Evolutionary conservation across 2,113 vertebrate genomes (phyloP).

Genomic region (Varanus komodoensis): DNA sequence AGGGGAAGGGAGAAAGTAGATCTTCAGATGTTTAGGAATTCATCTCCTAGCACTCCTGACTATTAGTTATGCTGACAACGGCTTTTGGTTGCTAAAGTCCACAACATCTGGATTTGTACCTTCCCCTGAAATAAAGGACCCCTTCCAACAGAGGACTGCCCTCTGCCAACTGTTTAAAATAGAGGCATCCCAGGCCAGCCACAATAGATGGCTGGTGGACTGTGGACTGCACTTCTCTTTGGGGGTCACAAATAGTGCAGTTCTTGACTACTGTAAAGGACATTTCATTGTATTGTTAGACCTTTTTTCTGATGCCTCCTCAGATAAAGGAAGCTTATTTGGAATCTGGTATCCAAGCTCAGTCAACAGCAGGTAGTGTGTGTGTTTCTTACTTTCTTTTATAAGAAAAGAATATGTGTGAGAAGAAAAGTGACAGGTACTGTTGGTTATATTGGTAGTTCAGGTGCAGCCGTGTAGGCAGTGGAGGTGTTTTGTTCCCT

Average conservation of each 20-base stretch:
- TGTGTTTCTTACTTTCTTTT: background rate
- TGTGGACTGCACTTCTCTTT: background rate
- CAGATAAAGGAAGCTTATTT: background rate
- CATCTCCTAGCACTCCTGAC: no score
- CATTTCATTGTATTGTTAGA: background rate
- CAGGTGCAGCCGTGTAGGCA: conserved; percentile 48
- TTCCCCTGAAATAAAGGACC: no score
- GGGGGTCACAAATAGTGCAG: background rate
- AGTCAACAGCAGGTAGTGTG: conserved; percentile 46
- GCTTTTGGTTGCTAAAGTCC: no score
- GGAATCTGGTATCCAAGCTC: conserved; percentile 17
- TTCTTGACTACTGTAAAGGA: background rate
- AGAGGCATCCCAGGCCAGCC: background rate
- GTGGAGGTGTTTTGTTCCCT: background rate
- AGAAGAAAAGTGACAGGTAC: conserved; percentile 48
- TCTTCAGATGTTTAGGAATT: no score
- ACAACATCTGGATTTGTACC: no score
- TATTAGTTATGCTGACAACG: no score
- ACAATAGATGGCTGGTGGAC: background rate
- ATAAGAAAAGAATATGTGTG: conserved; percentile 46
- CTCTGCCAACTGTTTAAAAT: background rate
- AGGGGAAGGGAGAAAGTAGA: no score
- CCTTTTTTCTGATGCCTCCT: conserved; percentile 33
- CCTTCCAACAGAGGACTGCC: no score
- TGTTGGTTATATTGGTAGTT: conserved; percentile 50